These are phyloP conservation scores for Miltochrista miniata DNA, from an alignment of 2,888 invertebrate genomes.

Conservation along the genomic window DNA sequence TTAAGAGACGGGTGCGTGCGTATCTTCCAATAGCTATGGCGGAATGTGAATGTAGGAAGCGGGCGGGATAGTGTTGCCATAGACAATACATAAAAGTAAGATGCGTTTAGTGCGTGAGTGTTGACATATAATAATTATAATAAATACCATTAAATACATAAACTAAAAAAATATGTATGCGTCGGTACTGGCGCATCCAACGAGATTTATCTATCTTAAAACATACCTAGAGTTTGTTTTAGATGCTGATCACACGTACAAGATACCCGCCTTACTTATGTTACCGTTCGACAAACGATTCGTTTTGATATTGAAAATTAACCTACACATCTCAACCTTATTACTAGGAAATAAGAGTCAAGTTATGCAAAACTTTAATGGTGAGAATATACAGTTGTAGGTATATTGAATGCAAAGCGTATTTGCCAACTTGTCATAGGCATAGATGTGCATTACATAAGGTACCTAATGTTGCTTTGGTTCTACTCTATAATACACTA, in stretches of 20 bases:
- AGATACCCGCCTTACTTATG: conserved; percentile 2
- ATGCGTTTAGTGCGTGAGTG: too few species aligned
- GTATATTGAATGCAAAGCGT: conserved; percentile 32
- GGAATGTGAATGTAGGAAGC: too few species aligned
- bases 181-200: too few species aligned
- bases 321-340: conserved; percentile 2
- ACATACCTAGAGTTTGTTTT: not conserved
- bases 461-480: conserved; percentile 54
- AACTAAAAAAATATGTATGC: too few species aligned
- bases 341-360: not conserved
- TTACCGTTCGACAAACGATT: conserved; percentile 14
- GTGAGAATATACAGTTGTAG: conserved; percentile 27
- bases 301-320: conserved; percentile 7
- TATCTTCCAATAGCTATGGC: too few species aligned
- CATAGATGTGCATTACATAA: conserved; percentile 40
- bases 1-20: too few species aligned
- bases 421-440: conserved; percentile 14
- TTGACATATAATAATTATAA: too few species aligned
- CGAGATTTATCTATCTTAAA: too few species aligned
- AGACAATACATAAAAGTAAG: too few species aligned
- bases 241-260: not conserved
- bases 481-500: conserved; percentile 43
- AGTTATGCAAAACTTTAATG: conserved; percentile 16
- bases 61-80: too few species aligned
- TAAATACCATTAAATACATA: too few species aligned